Evolutionary conservation across 2,888 invertebrate genomes (phyloP), one percentile per base, ranked within the genome.

Genomic region (Eudemis profundana): DNA sequence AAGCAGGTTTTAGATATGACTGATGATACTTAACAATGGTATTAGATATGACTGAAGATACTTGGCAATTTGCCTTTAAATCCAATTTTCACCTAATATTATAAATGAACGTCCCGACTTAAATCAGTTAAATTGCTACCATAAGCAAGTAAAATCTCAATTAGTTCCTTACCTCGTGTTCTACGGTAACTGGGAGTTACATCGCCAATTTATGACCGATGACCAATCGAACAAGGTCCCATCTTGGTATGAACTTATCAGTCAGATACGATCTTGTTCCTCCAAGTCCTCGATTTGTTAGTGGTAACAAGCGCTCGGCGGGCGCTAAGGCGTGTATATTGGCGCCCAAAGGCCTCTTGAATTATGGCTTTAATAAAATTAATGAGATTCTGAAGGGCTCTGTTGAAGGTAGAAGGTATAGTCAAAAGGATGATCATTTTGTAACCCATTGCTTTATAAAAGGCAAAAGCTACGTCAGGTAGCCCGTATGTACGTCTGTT

Each of bases 291-390:
- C 64, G 50, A 64, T 64, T 64, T 59, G 64, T 59, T 46, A 57
- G 56, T 46, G 44, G 56, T 57, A 44, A 50, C 50, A 27, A 50
- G 50, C n/a, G n/a, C 42, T 29, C 38, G 36, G 50, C 40, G 60
- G 40, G 50, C 15, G 50, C 36, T 56, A 44, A 42, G 33, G 44
- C 21, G 50, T 50, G 57, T 59, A 57, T 59, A 64, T 64, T 64
- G 64, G 64, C 27, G 17, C 51, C 64, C 57, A 50, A 59, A 57
- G 21, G 44, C 42, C 50, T 17, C 38, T 40, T 46, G 61, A 64
- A 50, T 64, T 44, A 64, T 63, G 33, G 57, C 50, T 44, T 50
- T 27, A 51, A 59, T 56, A 56, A 56, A 56, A 56, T 56, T 44
- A 56, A 56, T 56, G 42, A 56, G 27, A 44, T 56, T 56, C 42